These are phyloP conservation scores for Sapajus apella DNA, from an alignment of 2,113 vertebrate species.

Conservation along the genomic window DNA sequence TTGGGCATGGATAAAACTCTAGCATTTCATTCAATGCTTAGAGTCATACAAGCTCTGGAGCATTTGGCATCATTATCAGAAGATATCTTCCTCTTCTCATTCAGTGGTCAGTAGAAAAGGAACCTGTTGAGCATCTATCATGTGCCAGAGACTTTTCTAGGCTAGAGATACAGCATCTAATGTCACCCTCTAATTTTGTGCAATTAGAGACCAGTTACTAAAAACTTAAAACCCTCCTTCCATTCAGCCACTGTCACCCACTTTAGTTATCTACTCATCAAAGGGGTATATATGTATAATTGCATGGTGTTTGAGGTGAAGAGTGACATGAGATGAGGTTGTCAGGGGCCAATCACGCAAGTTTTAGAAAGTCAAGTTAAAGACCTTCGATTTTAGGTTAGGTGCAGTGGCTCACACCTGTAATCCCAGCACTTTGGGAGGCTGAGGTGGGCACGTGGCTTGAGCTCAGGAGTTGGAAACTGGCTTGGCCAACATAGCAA, in stretches of 20 bases:
- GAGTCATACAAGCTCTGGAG: not conserved
- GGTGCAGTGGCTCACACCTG: too few relatives aligned
- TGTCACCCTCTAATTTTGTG: not conserved
- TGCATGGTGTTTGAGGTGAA: not conserved
- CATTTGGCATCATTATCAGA: not conserved
- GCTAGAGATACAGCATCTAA: not conserved
- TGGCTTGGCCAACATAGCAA: too few relatives aligned
- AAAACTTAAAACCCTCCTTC: not conserved
- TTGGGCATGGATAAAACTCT: not conserved
- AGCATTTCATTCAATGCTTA: not conserved
- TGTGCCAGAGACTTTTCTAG: not conserved
- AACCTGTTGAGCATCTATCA: not conserved
- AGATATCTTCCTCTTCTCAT: not conserved
- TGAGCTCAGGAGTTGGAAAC: too few relatives aligned
- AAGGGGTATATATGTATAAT: not conserved
- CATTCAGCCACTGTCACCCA: not conserved
- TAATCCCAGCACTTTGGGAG: too few relatives aligned
- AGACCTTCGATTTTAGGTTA: not conserved
- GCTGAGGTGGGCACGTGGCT: too few relatives aligned
- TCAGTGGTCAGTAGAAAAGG: not conserved
- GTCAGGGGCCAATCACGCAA: not conserved
- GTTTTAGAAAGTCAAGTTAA: constrained; percentile 8
- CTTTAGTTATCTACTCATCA: not conserved
- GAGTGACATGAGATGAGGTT: not conserved
- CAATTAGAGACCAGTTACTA: not conserved